Percentiles rank a stretch among this genome's conserved stretches.
Evolutionary conservation across 2,888 invertebrate species (phyloP).

Genomic region (Ceramica pisi): DNA sequence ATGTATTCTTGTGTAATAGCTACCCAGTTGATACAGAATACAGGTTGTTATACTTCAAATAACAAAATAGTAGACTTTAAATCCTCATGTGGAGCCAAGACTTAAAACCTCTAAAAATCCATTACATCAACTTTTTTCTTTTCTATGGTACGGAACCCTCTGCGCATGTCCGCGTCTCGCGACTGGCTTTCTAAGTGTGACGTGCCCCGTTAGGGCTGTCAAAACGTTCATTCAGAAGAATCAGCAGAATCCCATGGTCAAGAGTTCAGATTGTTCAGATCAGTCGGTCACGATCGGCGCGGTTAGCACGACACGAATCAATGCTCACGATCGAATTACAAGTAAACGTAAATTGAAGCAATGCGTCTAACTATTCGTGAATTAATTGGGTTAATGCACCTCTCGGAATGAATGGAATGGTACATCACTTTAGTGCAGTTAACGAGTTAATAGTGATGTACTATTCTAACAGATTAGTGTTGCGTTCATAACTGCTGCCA

Average conservation of each 20-base stretch:
- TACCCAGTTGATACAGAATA: background rate
- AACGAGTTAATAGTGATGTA: slow-evolving; percentile 57
- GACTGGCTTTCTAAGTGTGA: slow-evolving; percentile 57
- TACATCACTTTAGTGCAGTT: slow-evolving; percentile 55
- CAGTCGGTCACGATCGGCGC: slow-evolving; percentile 76
- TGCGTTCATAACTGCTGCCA: slow-evolving; percentile 31
- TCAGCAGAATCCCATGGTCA: slow-evolving; percentile 63
- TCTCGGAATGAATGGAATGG: slow-evolving; percentile 59
- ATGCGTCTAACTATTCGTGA: slow-evolving; percentile 55
- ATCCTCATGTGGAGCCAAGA: background rate
- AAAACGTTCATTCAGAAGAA: slow-evolving; percentile 56
- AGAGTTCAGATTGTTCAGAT: slow-evolving; percentile 68
- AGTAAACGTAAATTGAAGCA: slow-evolving; percentile 54
- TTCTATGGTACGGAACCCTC: slow-evolving; percentile 4
- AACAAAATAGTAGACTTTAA: background rate
- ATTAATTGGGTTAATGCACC: slow-evolving; percentile 68
- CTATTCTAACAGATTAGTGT: slow-evolving; percentile 34
- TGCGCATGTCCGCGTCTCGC: background rate
- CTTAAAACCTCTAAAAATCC: background rate
- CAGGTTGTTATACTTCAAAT: background rate
- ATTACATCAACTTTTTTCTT: background rate
- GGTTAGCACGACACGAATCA: slow-evolving; percentile 74
- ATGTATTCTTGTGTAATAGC: too few species aligned
- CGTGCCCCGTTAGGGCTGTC: slow-evolving; percentile 73
- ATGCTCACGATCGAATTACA: slow-evolving; percentile 75